Base-by-base conservation (phyloP, 2,113 vertebrate species). In the Coregonus clupeaformis region DNA sequence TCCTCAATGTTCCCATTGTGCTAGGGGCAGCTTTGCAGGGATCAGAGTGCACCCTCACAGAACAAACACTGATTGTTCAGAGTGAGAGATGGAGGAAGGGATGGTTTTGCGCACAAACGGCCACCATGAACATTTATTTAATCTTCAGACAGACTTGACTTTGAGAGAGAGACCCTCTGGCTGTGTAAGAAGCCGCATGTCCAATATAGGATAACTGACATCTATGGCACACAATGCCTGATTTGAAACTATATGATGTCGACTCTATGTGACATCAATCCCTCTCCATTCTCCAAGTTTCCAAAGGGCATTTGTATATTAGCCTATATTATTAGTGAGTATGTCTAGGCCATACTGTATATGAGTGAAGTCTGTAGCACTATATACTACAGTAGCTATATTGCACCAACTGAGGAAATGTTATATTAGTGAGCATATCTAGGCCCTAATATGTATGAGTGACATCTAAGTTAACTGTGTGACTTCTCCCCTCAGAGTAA, bases 401-500 rank as follows among this genome's bases (percentile, higher is more conserved):
- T 42, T 11, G 36, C 36, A 42, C 36, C 36, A 2, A 42, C 36
- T 42, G 36, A 12, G 36, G 36, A 11, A 12, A 88, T 81, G 79
- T 81, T 55, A 6, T 55, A 20, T 55, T 20, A 55, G 13, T 18
- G 13, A 55, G 18, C 18, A 12, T 11, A 42, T 42, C 52, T 55
- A 55, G 52, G 18, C n/a, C 11, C 55, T 14, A 16, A 20, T 5
- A 9, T 36, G 63, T 63, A 12, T 52, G 5, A 75, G 22, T 32
- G 27, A 24, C 22, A n/a, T 25, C 16, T 45, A 6, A 5, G 16
- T 13, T 1, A 9, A 16, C 49, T 6, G 57, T 60, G 13, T 60
- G 57, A 60, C 57, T 22, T 60, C 57, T 60, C 57, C 3, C 75
- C 78, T 11, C 87, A 99, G 98, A 94, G 92, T 75, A 99, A 99